Percentiles rank a stretch among this genome's conserved stretches.
Conservation (phyloP, 1,140 invertebrate species). For the Rhopalosiphum maidis region DNA sequence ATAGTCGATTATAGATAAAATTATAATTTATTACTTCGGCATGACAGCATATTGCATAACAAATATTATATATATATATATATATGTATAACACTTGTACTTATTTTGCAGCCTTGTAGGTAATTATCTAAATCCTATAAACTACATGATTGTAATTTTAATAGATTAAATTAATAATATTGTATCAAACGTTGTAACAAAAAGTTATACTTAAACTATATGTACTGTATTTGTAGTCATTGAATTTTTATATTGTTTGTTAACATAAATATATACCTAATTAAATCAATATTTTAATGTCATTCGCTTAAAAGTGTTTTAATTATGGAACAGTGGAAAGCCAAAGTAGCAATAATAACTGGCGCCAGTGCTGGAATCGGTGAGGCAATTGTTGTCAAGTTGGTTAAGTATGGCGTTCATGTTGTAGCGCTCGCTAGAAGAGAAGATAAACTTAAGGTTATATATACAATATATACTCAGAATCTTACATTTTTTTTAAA, state of each 20-base stretch:
- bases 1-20: no score
- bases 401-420: slow-evolving; percentile 70
- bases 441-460: slow-evolving; percentile 67
- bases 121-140: no score
- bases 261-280: background rate
- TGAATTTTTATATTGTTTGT: background rate
- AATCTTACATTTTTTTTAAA: background rate
- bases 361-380: slow-evolving; percentile 78
- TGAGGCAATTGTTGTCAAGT: slow-evolving; percentile 65
- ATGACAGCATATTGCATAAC: no score
- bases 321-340: slow-evolving; percentile 72
- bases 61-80: no score
- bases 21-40: no score
- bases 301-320: background rate
- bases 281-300: background rate
- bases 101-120: no score
- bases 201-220: no score
- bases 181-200: no score
- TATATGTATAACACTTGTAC: no score
- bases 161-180: no score
- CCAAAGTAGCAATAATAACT: slow-evolving; percentile 75
- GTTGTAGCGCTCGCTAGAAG: slow-evolving; percentile 77
- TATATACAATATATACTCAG: background rate
- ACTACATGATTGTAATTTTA: no score
- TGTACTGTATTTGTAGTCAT: background rate